phyloP scores from a whole-genome alignment of 2,113 vertebrate species.

The Syngnathoides biaculeatus region DNA sequence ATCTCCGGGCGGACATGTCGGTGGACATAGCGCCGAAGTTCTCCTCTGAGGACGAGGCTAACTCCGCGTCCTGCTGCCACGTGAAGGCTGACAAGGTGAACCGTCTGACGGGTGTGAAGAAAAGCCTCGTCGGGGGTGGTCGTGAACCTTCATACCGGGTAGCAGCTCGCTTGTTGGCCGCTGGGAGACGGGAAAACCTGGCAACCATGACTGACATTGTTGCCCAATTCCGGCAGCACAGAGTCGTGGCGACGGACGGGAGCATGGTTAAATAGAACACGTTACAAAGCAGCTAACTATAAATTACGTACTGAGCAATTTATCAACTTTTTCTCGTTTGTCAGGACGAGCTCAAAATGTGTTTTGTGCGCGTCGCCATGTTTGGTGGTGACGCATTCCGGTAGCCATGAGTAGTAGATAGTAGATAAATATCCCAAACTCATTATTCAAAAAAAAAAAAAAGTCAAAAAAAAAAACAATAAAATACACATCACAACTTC shows the following conservation, averaged over 20 bases:
- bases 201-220: constrained; percentile 2
- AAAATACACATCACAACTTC: background rate
- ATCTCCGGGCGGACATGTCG: constrained; percentile 60
- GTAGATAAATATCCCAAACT: too few species aligned
- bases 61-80: background rate
- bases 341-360: background rate
- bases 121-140: background rate
- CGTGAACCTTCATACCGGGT: background rate
- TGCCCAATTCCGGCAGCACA: constrained; percentile 28
- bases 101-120: background rate
- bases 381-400: background rate
- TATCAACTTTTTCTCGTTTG: background rate
- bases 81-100: constrained; percentile 17
- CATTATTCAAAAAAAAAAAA: too few species aligned
- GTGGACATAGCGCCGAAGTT: constrained; percentile 46
- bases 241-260: constrained; percentile 13
- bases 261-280: constrained; percentile 31
- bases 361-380: constrained; percentile 16
- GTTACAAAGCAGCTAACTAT: background rate
- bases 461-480: background rate
- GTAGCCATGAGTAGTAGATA: constrained; percentile 33
- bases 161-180: background rate
- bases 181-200: constrained; percentile 4
- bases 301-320: too few species aligned
- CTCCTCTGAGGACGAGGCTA: background rate